Evolutionary conservation across 2,797 vertebrate species (phyloP), one percentile per base, ranked within the genome.

Genomic region (Hipposideros larvatus): DNA sequence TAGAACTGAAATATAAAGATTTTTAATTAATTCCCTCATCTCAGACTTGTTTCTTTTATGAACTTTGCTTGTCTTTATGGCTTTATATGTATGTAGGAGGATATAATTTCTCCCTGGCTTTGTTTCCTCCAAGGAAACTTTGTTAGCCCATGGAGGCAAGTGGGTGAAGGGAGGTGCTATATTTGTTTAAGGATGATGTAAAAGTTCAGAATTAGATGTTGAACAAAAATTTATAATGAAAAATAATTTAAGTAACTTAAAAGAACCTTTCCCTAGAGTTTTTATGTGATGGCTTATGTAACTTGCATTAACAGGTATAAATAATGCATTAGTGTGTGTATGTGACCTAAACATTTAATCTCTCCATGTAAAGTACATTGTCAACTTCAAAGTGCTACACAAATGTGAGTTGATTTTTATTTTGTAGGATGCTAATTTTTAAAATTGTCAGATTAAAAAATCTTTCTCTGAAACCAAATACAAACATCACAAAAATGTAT

Each of bases 401-500:
- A 93, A 59, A 34, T 78, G 21, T 77, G 63, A 66, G 13, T 28
- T 94, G 28, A 57, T 77, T 91, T 91, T 48, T 91, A 46, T 85
- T 89, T 93, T 90, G 55, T 93, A 61, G 55, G 41, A 24, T 93
- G 43, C 78, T 95, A 21, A 74, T 79, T 71, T 78, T 87, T 68
- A 21, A 63, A 59, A 78, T 55, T 71, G 22, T 82, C 73, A 90
- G 13, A 82, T 65, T 83, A 92, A 75, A 92, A 91, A 68, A n/a
- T 6, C 48, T 90, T 88, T 75, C 46, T 77, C 88, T 71, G 59
- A 18, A 88, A 31, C 55, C 55, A 80, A 28, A 74, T 70, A 85
- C 9, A 83, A 89, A 22, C 26, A 74, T 89, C 87, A 66, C 34
- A 68, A 89, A 91, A 95, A 61, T n/a, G 1, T 87, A 11, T 48